These are phyloP conservation scores for Globodera rostochiensis DNA, from an alignment of 1,140 invertebrate species.

Conservation along the genomic window DNA sequence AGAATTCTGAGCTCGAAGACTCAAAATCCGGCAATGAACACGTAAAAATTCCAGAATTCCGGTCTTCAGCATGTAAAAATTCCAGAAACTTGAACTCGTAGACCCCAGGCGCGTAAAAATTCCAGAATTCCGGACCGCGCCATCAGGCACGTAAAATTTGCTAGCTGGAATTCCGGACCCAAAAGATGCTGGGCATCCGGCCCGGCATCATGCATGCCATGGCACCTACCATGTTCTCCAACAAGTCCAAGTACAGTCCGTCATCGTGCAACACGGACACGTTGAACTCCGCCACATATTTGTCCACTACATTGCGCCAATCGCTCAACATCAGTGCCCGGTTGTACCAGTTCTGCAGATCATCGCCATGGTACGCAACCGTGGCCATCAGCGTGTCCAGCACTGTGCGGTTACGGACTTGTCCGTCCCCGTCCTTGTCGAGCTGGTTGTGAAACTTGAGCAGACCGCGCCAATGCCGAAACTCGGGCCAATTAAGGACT, in stretches of 20 bases:
- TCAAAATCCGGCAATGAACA: no score
- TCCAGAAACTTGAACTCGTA: no score
- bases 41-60: no score
- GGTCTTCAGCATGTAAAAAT: no score
- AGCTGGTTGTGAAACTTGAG: slow-evolving; percentile 46
- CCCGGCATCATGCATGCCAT: no score
- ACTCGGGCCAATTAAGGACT: slow-evolving; percentile 63
- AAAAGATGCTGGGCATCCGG: no score
- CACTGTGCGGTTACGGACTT: not conserved
- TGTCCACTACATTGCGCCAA: slow-evolving; percentile 60
- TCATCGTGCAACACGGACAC: slow-evolving; percentile 62
- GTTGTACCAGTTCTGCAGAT: slow-evolving; percentile 51
- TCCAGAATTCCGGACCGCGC: no score
- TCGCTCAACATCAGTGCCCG: slow-evolving; percentile 52
- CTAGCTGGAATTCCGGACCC: no score
- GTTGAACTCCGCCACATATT: slow-evolving; percentile 57
- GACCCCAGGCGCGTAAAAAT: no score
- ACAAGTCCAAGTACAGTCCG: slow-evolving; percentile 65
- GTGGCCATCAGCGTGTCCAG: slow-evolving; percentile 41
- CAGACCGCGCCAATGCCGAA: slow-evolving; percentile 58
- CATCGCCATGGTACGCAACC: slow-evolving; percentile 57
- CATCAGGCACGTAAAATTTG: no score
- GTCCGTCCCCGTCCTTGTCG: not conserved
- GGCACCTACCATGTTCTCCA: slow-evolving; percentile 62
- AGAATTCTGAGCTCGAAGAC: no score